phyloP scores from a whole-genome alignment of 2,113 vertebrate genomes.

The Globicephala melas region DNA sequence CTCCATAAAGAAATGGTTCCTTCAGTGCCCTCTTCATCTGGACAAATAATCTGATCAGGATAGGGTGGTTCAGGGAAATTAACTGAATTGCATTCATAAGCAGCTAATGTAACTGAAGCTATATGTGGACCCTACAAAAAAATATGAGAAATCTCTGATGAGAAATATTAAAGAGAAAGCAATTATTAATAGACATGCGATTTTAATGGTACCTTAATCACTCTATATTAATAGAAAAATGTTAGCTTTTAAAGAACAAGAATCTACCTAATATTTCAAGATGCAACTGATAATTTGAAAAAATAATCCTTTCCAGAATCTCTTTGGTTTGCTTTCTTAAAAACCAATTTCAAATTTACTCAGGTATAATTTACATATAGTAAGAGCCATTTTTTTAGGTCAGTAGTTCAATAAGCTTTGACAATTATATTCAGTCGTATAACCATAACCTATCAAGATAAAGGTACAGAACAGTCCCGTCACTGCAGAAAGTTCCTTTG shows the following conservation, averaged over 20 bases:
- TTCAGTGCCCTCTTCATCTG: constrained; percentile 82
- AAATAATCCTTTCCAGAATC: neutral
- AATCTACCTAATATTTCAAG: constrained; percentile 31
- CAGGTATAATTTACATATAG: neutral
- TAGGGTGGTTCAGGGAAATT: constrained; percentile 98
- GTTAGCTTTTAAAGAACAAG: constrained; percentile 14
- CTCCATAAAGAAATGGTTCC: constrained; percentile 92
- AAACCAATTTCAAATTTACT: neutral
- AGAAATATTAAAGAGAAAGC: constrained; percentile 24
- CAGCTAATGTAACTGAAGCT: constrained; percentile 97
- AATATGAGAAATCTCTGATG: constrained; percentile 17
- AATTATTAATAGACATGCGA: neutral
- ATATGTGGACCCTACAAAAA: constrained; percentile 95
- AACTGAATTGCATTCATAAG: constrained; percentile 97
- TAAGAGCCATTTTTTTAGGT: constrained; percentile 13
- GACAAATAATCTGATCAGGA: constrained; percentile 96
- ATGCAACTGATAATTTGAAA: neutral
- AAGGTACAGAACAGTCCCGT: neutral
- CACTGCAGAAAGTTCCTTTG: neutral
- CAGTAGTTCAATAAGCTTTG: neutral
- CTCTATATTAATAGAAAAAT: neutral
- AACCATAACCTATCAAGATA: neutral
- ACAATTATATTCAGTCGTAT: neutral
- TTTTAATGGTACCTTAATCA: neutral
- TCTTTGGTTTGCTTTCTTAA: neutral